phyloP scores from a whole-genome alignment of 2,113 vertebrate genomes.

The Plotosus lineatus region DNA sequence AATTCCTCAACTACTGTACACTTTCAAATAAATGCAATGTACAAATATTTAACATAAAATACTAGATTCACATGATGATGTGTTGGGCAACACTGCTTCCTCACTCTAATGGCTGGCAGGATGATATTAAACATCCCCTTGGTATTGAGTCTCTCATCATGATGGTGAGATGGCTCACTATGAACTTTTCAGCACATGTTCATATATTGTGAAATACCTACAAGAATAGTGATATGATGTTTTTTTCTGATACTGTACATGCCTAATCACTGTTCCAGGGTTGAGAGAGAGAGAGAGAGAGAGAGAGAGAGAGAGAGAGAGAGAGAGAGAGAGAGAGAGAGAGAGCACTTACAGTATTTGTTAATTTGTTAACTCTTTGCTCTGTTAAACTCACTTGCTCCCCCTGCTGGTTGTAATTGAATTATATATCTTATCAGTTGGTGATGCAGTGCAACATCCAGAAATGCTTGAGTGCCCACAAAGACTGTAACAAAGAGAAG shows the following conservation, averaged over 20 bases:
- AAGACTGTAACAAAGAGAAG: conserved; percentile 99
- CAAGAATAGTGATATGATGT: background rate
- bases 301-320: too few relatives aligned
- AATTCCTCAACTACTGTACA: background rate
- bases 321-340: too few relatives aligned
- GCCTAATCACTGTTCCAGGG: background rate
- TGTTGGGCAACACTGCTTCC: background rate
- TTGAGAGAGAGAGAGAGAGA: too few relatives aligned
- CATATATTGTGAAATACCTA: background rate
- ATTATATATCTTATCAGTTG: conserved; percentile 42
- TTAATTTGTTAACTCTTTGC: conserved; percentile 10
- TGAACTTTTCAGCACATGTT: too few relatives aligned
- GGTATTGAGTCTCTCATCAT: too few relatives aligned
- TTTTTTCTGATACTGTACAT: background rate
- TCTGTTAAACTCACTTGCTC: conserved; percentile 31
- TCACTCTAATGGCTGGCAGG: background rate
- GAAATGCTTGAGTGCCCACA: conserved; percentile 96
- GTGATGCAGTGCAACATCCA: conserved; percentile 91
- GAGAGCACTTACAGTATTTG: too few relatives aligned
- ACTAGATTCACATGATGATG: background rate
- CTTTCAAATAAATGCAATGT: background rate
- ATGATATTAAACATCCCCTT: background rate
- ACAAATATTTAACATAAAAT: background rate
- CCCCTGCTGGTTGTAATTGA: conserved; percentile 34
- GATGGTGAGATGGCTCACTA: too few relatives aligned